phyloP scores from a whole-genome alignment of 2,113 vertebrate species.

The Prionailurus bengalensis region DNA sequence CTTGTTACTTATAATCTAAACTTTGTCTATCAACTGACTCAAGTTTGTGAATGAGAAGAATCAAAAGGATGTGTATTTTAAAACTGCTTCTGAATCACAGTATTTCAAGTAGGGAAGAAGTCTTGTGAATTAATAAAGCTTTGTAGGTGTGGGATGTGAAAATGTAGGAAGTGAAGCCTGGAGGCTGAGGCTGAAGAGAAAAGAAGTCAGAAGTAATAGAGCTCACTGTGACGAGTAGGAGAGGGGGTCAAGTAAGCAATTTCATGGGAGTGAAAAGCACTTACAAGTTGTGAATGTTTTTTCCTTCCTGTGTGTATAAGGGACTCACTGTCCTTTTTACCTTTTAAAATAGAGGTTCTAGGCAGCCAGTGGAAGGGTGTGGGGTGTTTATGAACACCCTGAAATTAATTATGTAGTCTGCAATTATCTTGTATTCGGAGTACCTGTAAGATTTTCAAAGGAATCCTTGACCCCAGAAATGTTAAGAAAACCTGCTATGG shows the following conservation, averaged over 20 bases:
- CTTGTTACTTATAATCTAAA: not conserved
- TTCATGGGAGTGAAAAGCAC: rapidly evolving
- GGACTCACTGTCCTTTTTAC: not conserved
- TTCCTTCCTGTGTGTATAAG: not conserved
- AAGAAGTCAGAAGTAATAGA: not conserved
- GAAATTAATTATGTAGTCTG: not conserved
- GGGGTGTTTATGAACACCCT: not conserved
- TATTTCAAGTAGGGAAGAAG: not conserved
- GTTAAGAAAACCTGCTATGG: constrained; percentile 10
- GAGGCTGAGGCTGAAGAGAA: not conserved
- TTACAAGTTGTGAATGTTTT: not conserved
- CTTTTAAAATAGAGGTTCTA: not conserved
- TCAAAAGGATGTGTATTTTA: not conserved
- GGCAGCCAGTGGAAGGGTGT: not conserved
- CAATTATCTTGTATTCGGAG: not conserved
- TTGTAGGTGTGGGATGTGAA: not conserved
- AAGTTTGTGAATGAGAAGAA: not conserved
- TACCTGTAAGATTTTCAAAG: constrained; percentile 20
- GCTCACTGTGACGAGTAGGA: not conserved
- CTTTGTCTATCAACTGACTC: not conserved
- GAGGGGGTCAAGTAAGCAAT: not conserved
- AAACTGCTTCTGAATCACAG: not conserved
- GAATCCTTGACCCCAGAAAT: not conserved
- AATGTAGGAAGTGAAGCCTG: not conserved
- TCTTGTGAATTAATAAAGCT: not conserved